Conservation (phyloP, 1,140 invertebrate genomes). For the Lethocerus indicus region DNA sequence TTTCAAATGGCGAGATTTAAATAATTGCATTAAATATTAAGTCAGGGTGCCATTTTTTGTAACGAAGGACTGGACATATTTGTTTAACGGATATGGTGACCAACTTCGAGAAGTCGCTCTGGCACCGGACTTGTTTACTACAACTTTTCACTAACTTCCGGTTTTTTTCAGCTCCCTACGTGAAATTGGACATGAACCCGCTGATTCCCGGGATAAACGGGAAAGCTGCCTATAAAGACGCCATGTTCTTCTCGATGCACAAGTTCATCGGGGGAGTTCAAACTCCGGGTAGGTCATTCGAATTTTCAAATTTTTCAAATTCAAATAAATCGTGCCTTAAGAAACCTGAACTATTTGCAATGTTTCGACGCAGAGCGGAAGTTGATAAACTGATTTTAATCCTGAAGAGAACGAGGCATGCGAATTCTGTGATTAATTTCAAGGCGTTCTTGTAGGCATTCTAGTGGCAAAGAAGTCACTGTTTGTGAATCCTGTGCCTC, state of each 20-base stretch:
- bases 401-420: too few relatives aligned
- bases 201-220: constrained; percentile 42
- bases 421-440: too few relatives aligned
- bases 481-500: constrained; percentile 34
- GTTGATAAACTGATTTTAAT: too few relatives aligned
- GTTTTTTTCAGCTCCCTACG: constrained; percentile 47
- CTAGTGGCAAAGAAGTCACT: constrained; percentile 46
- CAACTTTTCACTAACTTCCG: too few relatives aligned
- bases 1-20: too few relatives aligned
- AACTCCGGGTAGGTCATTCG: constrained; percentile 41
- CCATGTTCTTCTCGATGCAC: constrained; percentile 77
- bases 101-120: too few relatives aligned
- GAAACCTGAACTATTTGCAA: neutral
- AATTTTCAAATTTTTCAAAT: neutral
- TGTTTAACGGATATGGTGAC: too few relatives aligned
- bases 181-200: constrained; percentile 76
- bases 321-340: neutral
- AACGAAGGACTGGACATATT: too few relatives aligned
- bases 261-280: constrained; percentile 83
- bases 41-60: too few relatives aligned
- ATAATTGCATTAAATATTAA: too few relatives aligned
- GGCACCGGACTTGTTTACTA: too few relatives aligned
- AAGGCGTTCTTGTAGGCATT: constrained; percentile 34
- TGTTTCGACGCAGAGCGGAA: too few relatives aligned
- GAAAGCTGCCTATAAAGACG: constrained; percentile 66